A percentile compares a stretch with the other conserved stretches of the same genome.
phyloP scores from a whole-genome alignment of 2,797 vertebrate species.

The Chiloscyllium punctatum region DNA sequence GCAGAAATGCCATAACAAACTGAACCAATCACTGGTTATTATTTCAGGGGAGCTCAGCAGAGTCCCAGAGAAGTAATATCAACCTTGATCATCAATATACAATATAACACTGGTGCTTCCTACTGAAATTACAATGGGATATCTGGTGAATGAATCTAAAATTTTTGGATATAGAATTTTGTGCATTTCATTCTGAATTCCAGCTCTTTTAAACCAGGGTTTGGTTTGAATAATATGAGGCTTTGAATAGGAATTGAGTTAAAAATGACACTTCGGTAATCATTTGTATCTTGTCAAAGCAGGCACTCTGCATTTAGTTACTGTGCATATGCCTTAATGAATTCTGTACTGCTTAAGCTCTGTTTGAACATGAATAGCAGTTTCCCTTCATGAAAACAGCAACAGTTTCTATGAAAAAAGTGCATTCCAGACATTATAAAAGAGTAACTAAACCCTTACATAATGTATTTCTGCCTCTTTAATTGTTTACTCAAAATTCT shows the following conservation, averaged over 20 bases:
- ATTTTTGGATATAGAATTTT: background rate
- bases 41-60: background rate
- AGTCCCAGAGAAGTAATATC: background rate
- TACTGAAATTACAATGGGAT: background rate
- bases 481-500: background rate
- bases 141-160: background rate
- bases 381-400: background rate
- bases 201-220: background rate
- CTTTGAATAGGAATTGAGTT: background rate
- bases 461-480: background rate
- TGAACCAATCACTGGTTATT: background rate
- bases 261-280: background rate
- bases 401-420: background rate
- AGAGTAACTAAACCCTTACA: background rate
- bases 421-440: background rate
- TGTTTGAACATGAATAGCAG: constrained; percentile 19
- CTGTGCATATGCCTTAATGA: background rate
- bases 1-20: background rate
- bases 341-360: background rate
- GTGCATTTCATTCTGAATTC: background rate
- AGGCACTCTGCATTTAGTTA: background rate
- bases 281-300: background rate
- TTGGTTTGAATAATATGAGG: background rate
- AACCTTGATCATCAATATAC: background rate
- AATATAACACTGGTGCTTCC: background rate